A percentile compares a stretch with the other conserved stretches of the same genome.
These are phyloP conservation scores for Noctua janthe DNA, from an alignment of 2,888 invertebrate genomes.

Conservation along the genomic window DNA sequence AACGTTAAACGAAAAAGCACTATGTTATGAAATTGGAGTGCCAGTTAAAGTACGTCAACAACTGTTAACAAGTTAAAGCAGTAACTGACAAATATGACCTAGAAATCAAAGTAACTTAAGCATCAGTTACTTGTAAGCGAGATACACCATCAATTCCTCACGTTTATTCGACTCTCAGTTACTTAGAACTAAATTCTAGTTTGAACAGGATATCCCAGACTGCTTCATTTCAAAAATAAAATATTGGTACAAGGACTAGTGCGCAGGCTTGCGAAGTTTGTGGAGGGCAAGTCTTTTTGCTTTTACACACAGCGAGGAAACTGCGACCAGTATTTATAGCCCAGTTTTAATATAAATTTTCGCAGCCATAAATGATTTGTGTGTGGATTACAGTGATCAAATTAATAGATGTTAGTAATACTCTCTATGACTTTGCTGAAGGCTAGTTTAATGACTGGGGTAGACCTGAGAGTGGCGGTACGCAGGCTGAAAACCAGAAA, in stretches of 20 bases:
- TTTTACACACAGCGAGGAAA: constrained; percentile 70
- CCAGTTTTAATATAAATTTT: constrained; percentile 69
- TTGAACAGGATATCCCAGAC: constrained; percentile 52
- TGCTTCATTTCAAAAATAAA: constrained; percentile 67
- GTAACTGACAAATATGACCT: neutral
- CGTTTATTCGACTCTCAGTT: constrained; percentile 18
- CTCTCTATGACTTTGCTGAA: constrained; percentile 4
- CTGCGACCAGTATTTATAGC: constrained; percentile 74
- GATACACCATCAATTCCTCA: constrained; percentile 1
- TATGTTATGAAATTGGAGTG: neutral
- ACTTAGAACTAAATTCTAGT: constrained; percentile 52
- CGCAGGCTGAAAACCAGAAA: no score
- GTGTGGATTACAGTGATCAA: constrained; percentile 38
- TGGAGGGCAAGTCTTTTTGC: constrained; percentile 61
- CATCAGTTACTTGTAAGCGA: neutral
- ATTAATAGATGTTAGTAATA: constrained; percentile 48
- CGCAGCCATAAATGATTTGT: constrained; percentile 61
- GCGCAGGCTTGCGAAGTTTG: constrained; percentile 67
- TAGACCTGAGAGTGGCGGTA: no score
- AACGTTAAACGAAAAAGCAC: neutral
- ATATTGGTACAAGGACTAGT: constrained; percentile 61
- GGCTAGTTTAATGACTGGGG: neutral
- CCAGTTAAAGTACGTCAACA: neutral
- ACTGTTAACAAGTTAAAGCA: neutral
- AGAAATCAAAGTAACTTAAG: neutral